phyloP scores from a whole-genome alignment of 2,888 invertebrate species.

The Eumerus sabulonum region DNA sequence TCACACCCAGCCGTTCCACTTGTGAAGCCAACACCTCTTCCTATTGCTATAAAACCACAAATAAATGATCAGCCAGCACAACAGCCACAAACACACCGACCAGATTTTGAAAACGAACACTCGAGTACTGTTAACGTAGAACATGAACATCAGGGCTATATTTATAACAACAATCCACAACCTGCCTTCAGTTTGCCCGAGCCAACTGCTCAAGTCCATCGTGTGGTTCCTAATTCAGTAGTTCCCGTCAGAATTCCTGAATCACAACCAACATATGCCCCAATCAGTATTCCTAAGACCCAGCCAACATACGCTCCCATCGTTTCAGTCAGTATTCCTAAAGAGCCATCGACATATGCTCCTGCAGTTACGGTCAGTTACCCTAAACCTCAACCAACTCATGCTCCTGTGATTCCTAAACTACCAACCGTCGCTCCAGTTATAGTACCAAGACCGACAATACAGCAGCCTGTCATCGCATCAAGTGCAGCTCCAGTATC shows the following conservation, averaged over 20 bases:
- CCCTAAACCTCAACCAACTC: no score
- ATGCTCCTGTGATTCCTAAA: no score
- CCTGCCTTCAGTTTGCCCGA: slow-evolving; percentile 44
- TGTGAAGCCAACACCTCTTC: slow-evolving; percentile 1
- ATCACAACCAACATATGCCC: no score
- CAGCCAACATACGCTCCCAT: no score
- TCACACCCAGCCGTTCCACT: neutral
- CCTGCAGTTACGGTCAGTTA: no score
- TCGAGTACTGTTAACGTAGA: neutral
- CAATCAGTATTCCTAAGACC: no score
- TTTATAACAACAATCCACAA: slow-evolving; percentile 44
- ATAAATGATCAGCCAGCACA: slow-evolving; percentile 10
- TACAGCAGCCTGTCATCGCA: slow-evolving; percentile 7
- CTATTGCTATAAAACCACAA: slow-evolving; percentile 12
- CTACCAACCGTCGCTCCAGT: slow-evolving; percentile 10
- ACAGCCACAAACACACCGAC: neutral
- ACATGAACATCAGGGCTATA: slow-evolving; percentile 24
- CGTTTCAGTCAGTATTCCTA: no score
- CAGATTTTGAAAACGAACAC: neutral
- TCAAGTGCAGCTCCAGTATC: no score
- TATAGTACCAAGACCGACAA: slow-evolving; percentile 1
- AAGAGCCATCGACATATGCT: no score
- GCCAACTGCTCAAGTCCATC: no score
- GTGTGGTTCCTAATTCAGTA: no score
- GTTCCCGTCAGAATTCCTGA: no score